phyloP scores from a whole-genome alignment of 1,140 invertebrate genomes.

The Agraylea sexmaculata region DNA sequence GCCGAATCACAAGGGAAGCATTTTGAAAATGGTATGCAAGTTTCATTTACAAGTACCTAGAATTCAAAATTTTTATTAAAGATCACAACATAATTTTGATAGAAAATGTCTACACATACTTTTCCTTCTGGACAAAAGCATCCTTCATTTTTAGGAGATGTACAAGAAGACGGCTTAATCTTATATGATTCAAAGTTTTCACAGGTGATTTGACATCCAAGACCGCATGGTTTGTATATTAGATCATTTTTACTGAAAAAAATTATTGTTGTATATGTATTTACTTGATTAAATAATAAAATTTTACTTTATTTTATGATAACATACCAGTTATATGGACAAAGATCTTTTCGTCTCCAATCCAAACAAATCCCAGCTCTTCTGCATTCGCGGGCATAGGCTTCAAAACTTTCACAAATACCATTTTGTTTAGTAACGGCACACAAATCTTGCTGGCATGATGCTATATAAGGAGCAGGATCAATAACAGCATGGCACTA shows the following conservation, averaged over 20 bases:
- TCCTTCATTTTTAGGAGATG: slow-evolving; percentile 49
- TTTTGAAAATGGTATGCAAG: slow-evolving; percentile 43
- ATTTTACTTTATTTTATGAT: not conserved
- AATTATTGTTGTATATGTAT: not conserved
- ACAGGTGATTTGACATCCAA: slow-evolving; percentile 59
- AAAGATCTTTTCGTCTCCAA: slow-evolving; percentile 53
- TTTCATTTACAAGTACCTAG: slow-evolving; percentile 46
- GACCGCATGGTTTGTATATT: slow-evolving; percentile 52
- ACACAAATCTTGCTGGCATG: slow-evolving; percentile 58
- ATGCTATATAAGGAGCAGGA: slow-evolving; percentile 49
- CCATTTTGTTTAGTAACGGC: slow-evolving; percentile 38
- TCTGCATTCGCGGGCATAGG: slow-evolving; percentile 62
- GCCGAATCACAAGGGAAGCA: slow-evolving; percentile 56
- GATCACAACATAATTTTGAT: slow-evolving; percentile 18
- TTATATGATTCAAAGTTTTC: slow-evolving; percentile 43
- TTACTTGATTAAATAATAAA: not conserved
- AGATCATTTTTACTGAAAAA: slow-evolving; percentile 42
- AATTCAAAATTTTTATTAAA: slow-evolving; percentile 11
- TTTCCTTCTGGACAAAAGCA: slow-evolving; percentile 69
- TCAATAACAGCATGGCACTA: slow-evolving; percentile 62
- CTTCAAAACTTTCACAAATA: slow-evolving; percentile 51
- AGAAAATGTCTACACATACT: slow-evolving; percentile 33
- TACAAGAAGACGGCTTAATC: slow-evolving; percentile 39
- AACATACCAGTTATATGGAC: slow-evolving; percentile 45
- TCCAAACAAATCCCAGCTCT: slow-evolving; percentile 53